Evolutionary conservation across 1,140 invertebrate genomes (phyloP).

Genomic region (Nasonia vitripennis): DNA sequence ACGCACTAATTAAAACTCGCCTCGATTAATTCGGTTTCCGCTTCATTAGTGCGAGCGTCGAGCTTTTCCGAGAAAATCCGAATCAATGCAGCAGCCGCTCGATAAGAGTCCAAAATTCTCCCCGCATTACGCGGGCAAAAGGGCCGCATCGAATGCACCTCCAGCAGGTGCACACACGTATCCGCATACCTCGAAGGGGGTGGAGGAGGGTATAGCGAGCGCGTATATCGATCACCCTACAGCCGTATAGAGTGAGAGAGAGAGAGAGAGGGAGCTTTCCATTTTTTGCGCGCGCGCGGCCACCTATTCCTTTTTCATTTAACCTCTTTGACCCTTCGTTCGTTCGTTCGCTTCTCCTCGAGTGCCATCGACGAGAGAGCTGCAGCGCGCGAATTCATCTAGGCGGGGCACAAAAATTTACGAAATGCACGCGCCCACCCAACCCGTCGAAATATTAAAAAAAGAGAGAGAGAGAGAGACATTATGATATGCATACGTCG

Average conservation of each 20-base stretch:
- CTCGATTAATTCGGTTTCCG: neutral
- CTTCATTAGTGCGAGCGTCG: neutral
- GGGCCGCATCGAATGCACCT: neutral
- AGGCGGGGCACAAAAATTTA: constrained; percentile 23
- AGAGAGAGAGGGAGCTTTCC: constrained; percentile 48
- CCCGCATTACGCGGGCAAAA: neutral
- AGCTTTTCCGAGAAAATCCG: no score
- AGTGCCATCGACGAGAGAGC: constrained; percentile 18
- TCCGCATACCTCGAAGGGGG: neutral
- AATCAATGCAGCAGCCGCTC: neutral
- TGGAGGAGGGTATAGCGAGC: constrained; percentile 8
- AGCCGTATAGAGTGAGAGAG: neutral
- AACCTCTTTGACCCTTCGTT: constrained; percentile 55
- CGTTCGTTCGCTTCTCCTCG: constrained; percentile 54
- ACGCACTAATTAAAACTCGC: neutral
- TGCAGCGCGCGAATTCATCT: constrained; percentile 14
- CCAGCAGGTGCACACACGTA: neutral
- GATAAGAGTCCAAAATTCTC: neutral
- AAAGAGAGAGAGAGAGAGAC: neutral
- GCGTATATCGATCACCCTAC: constrained; percentile 32
- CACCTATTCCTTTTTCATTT: constrained; percentile 55
- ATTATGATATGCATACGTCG: no score
- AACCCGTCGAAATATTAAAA: constrained; percentile 11
- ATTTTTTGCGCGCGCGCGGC: constrained; percentile 51
- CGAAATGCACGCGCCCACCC: neutral